These are phyloP conservation scores for sheep (Ovis aries) DNA, from an alignment of 2,113 vertebrate genomes.

Conservation along the genomic window DNA sequence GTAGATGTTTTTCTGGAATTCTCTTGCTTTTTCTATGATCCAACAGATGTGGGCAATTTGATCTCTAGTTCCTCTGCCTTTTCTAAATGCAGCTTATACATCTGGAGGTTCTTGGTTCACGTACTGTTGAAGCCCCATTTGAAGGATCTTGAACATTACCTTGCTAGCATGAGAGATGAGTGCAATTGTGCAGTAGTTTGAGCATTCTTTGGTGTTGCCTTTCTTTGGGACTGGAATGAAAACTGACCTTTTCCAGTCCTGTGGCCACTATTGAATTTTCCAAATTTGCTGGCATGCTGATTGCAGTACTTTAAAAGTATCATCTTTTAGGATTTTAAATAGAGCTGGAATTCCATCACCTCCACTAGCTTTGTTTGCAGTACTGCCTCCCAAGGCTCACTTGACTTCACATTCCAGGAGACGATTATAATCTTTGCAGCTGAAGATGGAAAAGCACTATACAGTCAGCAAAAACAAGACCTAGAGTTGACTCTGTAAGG, in stretches of 20 bases:
- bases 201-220: not conserved
- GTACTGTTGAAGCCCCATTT: not conserved
- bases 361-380: not conserved
- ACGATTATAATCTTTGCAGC: not conserved
- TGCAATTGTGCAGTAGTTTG: not conserved
- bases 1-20: not conserved
- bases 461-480: not conserved
- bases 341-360: not conserved
- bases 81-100: not conserved
- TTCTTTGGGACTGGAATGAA: not conserved
- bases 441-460: not conserved
- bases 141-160: not conserved
- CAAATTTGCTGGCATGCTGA: not conserved
- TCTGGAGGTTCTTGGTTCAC: not conserved
- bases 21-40: not conserved
- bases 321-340: not conserved
- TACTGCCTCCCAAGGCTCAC: not conserved
- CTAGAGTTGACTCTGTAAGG: not conserved
- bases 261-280: not conserved
- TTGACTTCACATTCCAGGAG: not conserved
- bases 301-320: not conserved
- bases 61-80: not conserved
- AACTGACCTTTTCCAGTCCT: not conserved
- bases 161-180: not conserved
- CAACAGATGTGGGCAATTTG: not conserved